Evolutionary conservation across 2,888 invertebrate genomes (phyloP).

Genomic region (Heteromyza rotundicornis): DNA sequence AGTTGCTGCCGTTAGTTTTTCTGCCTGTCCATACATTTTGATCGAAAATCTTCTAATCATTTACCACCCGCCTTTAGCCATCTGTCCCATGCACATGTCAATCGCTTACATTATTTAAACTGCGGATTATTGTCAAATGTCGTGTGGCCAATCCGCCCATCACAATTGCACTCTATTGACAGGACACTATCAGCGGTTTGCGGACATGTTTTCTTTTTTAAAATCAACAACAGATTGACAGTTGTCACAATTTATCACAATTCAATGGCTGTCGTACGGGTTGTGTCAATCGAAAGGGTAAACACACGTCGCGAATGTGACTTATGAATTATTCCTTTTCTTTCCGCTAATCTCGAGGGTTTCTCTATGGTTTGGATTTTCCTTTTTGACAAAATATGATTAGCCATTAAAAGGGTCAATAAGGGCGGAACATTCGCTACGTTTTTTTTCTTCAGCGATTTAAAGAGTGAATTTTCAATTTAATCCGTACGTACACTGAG

Average conservation of each 20-base stretch:
- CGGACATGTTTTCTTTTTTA: not conserved
- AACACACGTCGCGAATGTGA: conserved; percentile 45
- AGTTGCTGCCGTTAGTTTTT: too few relatives aligned
- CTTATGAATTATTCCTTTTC: conserved; percentile 54
- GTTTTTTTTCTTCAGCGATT: not conserved
- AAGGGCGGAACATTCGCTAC: not conserved
- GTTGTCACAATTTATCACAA: conserved; percentile 60
- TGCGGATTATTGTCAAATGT: conserved; percentile 14
- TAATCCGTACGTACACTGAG: not conserved
- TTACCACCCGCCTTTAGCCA: not conserved
- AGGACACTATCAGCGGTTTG: not conserved
- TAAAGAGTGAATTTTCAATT: not conserved
- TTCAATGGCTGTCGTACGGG: conserved; percentile 51
- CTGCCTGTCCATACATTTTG: too few relatives aligned
- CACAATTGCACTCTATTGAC: not conserved
- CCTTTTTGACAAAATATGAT: conserved; percentile 43
- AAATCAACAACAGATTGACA: conserved; percentile 51
- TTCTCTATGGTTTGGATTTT: conserved; percentile 32
- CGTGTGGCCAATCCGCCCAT: conserved; percentile 7
- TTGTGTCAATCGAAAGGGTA: conserved; percentile 46
- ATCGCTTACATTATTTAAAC: conserved; percentile 11
- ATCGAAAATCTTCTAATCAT: too few relatives aligned
- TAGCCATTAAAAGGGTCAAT: conserved; percentile 46
- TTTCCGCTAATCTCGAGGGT: conserved; percentile 9
- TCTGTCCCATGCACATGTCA: conserved; percentile 5